A percentile compares a stretch with the other conserved stretches of the same genome.
phyloP scores from a whole-genome alignment of 1,140 invertebrate species.

The Papilio aristodemus region DNA sequence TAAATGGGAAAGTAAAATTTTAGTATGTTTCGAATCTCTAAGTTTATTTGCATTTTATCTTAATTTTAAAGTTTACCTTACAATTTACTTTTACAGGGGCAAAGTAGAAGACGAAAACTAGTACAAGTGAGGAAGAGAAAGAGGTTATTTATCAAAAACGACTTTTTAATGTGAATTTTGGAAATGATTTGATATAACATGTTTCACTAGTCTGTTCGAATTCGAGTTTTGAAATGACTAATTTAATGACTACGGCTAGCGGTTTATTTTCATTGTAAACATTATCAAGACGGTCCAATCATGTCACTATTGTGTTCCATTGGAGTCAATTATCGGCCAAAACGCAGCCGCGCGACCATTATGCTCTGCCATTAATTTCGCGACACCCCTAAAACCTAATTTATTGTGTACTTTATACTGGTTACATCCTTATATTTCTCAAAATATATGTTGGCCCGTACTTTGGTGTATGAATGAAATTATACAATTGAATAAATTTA shows the following conservation, averaged over 20 bases:
- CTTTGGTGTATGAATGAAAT: not conserved
- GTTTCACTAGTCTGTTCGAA: too few relatives aligned
- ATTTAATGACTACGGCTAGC: too few relatives aligned
- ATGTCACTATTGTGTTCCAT: slow-evolving; percentile 30
- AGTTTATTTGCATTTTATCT: not conserved
- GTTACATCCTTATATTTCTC: slow-evolving; percentile 22
- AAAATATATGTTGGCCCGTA: not conserved
- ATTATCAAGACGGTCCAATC: slow-evolving; percentile 30
- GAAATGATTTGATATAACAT: too few relatives aligned
- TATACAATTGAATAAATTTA: too few relatives aligned
- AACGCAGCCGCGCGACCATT: slow-evolving; percentile 22
- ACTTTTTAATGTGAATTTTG: too few relatives aligned
- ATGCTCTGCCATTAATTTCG: slow-evolving; percentile 27
- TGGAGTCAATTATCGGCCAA: slow-evolving; percentile 32
- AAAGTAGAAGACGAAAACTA: too few relatives aligned
- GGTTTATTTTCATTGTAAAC: not conserved
- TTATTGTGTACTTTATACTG: slow-evolving; percentile 22
- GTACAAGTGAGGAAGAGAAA: too few relatives aligned
- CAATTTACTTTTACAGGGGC: too few relatives aligned
- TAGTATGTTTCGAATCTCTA: not conserved
- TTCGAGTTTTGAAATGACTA: too few relatives aligned
- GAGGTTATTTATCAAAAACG: too few relatives aligned
- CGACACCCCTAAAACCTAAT: slow-evolving; percentile 27
- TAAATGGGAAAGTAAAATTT: not conserved
- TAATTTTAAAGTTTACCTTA: too few relatives aligned